Percentiles rank a stretch among this genome's conserved stretches.
These are phyloP conservation scores for Ennomos fuscantarius DNA, from an alignment of 2,888 invertebrate species.

Conservation along the genomic window DNA sequence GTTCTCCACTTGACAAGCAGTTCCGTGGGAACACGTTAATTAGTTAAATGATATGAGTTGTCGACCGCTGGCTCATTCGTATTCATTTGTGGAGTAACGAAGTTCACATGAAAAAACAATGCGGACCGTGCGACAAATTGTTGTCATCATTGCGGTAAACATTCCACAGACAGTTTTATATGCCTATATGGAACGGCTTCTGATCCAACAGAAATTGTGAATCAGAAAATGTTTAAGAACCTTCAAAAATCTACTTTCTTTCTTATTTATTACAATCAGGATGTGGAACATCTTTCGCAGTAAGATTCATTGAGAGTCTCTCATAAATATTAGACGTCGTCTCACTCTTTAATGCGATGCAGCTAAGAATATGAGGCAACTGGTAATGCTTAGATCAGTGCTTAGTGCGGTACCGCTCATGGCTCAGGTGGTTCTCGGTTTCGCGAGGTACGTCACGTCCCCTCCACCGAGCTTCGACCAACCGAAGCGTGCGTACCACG, in stretches of 20 bases:
- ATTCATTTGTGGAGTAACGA: conserved; percentile 64
- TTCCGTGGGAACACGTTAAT: conserved; percentile 78
- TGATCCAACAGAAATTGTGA: conserved; percentile 17
- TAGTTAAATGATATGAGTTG: conserved; percentile 71
- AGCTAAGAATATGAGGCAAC: conserved; percentile 36
- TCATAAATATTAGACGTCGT: conserved; percentile 9
- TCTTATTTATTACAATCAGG: no score
- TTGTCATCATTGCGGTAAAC: conserved; percentile 37
- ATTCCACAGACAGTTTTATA: conserved; percentile 30
- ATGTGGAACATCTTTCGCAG: no score
- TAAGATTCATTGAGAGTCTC: no score
- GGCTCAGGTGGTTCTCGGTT: conserved; percentile 65
- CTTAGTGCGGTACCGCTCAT: conserved; percentile 6
- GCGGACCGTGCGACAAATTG: conserved; percentile 48
- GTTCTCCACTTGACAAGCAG: conserved; percentile 31
- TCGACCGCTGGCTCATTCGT: conserved; percentile 61
- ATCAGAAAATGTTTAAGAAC: no score
- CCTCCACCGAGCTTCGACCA: conserved; percentile 65
- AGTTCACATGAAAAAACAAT: conserved; percentile 65
- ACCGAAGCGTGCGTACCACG: conserved; percentile 76
- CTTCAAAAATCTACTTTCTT: no score
- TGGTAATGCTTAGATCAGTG: conserved; percentile 37
- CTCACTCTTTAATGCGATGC: conserved; percentile 16
- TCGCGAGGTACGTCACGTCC: conserved; percentile 70
- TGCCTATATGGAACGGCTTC: conserved; percentile 20